Percentiles rank a stretch among this genome's conserved stretches.
Evolutionary conservation across 2,113 vertebrate genomes (phyloP).

Genomic region (Prolemur simus): DNA sequence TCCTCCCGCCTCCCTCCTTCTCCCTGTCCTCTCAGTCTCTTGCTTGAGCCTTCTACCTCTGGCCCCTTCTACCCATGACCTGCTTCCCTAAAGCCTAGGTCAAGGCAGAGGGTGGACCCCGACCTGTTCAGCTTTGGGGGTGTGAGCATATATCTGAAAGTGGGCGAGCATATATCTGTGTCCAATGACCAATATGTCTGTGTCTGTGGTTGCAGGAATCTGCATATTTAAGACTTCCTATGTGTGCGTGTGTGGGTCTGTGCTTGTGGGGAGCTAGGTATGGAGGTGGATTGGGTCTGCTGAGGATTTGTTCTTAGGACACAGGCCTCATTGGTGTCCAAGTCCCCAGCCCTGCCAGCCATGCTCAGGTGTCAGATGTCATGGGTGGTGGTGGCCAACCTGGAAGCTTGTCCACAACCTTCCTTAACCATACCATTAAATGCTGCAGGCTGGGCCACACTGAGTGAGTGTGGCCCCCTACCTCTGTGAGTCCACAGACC

Average conservation of each 20-base stretch:
- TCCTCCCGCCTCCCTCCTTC: constrained; percentile 58
- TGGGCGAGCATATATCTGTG: background rate
- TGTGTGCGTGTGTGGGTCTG: background rate
- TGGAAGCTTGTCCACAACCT: background rate
- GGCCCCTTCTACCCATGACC: constrained; percentile 26
- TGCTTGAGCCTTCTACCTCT: constrained; percentile 40
- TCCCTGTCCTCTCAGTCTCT: constrained; percentile 45
- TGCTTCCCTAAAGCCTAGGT: constrained; percentile 47
- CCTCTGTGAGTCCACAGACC: background rate
- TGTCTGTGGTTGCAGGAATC: background rate
- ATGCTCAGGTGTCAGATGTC: background rate
- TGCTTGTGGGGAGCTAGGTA: background rate
- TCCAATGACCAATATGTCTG: background rate
- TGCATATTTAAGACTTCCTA: background rate
- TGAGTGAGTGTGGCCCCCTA: background rate
- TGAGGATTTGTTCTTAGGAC: background rate
- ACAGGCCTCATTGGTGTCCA: background rate
- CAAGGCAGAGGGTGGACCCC: constrained; percentile 20
- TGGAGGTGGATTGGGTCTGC: background rate
- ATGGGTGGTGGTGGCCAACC: background rate
- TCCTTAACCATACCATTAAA: background rate
- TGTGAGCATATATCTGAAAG: background rate
- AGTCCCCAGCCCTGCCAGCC: background rate
- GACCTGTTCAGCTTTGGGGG: background rate
- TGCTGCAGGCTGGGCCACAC: background rate